Base-by-base conservation (phyloP, 2,888 invertebrate species). In the Encarsia formosa region DNA sequence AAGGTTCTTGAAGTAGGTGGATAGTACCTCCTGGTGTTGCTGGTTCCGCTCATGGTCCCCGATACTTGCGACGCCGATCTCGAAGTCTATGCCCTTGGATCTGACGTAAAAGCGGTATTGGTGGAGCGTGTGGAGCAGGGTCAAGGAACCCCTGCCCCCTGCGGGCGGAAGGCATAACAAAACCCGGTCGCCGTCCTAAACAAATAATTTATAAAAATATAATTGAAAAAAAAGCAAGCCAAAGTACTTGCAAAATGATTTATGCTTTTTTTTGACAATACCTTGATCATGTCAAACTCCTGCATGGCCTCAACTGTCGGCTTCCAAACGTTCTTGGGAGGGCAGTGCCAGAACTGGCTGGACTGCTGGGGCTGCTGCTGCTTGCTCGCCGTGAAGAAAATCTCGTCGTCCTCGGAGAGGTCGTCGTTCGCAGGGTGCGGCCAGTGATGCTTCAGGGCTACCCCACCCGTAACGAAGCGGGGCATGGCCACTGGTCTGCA, bases 251-350 rank as follows among this genome's bases (percentile, higher is more conserved):
- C n/a, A n/a, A n/a, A n/a, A n/a, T n/a, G n/a, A n/a, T n/a, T n/a
- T n/a, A n/a, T n/a, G n/a, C n/a, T n/a, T n/a, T n/a, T n/a, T n/a
- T n/a, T n/a, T n/a, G n/a, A n/a, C n/a, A n/a, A n/a, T n/a, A n/a
- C n/a, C n/a, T 83, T 79, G 50, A 94, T 82, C 92, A 93, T 93
- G 57, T 83, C 81, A 74, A 84, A 91, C 66, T 91, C 89, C 56
- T 85, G 83, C 42, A 92, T 78, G 0, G 91, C 91, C 78, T 88
- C 88, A 9, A 90, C 79, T 9, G 86, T 81, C 11, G 87, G 85
- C 65, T 88, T 88, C 86, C 91, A 91, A 35, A 93, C 83, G 38
- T 81, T 80, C 64, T 89, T 88, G 0, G 91, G 85, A 1, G 90
- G 86, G 59, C 84, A 82, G 57, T 86, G 84, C 88, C 89, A 91